Evolutionary conservation across 2,888 invertebrate species (phyloP).

Genomic region (Serripes groenlandicus): DNA sequence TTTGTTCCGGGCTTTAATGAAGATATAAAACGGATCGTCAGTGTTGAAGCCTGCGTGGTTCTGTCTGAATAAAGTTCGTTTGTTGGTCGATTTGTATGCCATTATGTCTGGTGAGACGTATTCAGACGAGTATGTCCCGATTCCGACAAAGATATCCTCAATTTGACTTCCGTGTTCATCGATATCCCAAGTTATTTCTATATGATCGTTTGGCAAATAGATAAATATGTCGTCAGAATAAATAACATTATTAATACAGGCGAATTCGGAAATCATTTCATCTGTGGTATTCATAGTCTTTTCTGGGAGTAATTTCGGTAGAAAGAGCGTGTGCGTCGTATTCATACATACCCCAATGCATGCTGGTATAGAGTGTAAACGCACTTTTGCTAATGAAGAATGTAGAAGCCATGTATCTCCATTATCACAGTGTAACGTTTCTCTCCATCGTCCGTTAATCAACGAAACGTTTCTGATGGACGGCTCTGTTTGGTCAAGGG

Average conservation of each 20-base stretch:
- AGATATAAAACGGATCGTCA: constrained; percentile 56
- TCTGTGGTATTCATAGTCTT: constrained; percentile 1
- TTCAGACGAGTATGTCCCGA: constrained; percentile 34
- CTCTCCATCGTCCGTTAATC: constrained; percentile 44
- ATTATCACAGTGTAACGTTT: constrained; percentile 58
- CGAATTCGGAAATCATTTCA: constrained; percentile 33
- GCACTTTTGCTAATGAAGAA: constrained; percentile 43
- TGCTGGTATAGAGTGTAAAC: constrained; percentile 21
- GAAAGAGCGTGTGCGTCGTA: background rate
- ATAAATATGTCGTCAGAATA: constrained; percentile 27
- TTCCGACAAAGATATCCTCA: constrained; percentile 58
- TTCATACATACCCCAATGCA: constrained; percentile 35
- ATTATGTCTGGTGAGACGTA: constrained; percentile 45
- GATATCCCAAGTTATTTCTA: constrained; percentile 64
- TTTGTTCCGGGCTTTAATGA: constrained; percentile 66
- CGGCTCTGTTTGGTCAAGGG: constrained; percentile 66
- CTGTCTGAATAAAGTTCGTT: constrained; percentile 42
- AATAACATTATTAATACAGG: constrained; percentile 29
- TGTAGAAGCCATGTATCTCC: constrained; percentile 51
- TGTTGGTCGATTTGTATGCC: constrained; percentile 53
- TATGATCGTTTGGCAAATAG: constrained; percentile 66
- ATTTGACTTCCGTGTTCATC: constrained; percentile 69
- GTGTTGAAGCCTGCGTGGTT: constrained; percentile 60
- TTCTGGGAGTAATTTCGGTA: constrained; percentile 24
- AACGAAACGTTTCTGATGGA: constrained; percentile 57